Evolutionary conservation across 2,888 invertebrate species (phyloP).

Genomic region (Heptascelio sp.): DNA sequence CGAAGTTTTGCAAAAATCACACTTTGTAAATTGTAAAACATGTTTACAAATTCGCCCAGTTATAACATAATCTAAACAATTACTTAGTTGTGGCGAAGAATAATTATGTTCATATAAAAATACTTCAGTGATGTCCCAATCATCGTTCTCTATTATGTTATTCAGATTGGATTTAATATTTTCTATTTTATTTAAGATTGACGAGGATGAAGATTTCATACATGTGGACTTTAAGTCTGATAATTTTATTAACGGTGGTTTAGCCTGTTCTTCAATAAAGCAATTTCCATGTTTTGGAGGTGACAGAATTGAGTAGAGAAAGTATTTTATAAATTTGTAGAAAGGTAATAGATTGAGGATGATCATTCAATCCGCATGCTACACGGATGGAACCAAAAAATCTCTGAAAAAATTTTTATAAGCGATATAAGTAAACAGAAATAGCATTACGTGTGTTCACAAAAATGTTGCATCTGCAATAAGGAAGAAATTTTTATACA

Average conservation of each 20-base stretch:
- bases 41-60: slow-evolving; percentile 13
- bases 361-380: slow-evolving; percentile 10
- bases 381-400: slow-evolving; percentile 10
- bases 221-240: neutral
- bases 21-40: neutral
- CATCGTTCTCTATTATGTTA: neutral
- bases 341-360: neutral
- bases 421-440: neutral
- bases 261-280: neutral
- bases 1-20: neutral
- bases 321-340: slow-evolving; percentile 20
- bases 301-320: slow-evolving; percentile 2
- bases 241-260: neutral
- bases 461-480: neutral
- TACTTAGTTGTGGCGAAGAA: neutral
- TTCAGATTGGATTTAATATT: slow-evolving; percentile 4
- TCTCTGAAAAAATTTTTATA: neutral
- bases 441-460: neutral
- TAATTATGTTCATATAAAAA: slow-evolving; percentile 3
- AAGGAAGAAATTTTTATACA: neutral
- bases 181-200: neutral
- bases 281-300: slow-evolving; percentile 22
- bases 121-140: neutral
- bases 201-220: neutral
- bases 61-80: neutral